A percentile compares a stretch with the other conserved stretches of the same genome.
phyloP scores from a whole-genome alignment of 2,888 invertebrate species.

The Leptopilina syphax region DNA sequence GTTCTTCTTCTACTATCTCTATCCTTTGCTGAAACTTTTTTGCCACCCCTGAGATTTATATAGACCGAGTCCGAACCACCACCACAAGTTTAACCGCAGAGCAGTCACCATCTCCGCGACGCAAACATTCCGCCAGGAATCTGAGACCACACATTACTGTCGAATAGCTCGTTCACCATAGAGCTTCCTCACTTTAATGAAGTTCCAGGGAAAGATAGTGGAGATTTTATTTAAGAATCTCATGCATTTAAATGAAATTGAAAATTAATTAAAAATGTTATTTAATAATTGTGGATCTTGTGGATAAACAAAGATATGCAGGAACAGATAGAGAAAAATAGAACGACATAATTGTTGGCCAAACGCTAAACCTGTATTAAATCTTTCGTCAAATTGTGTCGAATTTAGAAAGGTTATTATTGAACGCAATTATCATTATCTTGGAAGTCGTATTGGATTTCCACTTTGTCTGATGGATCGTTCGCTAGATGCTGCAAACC shows the following conservation, averaged over 20 bases:
- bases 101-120: background rate
- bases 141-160: constrained; percentile 33
- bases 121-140: constrained; percentile 27
- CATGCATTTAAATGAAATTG: background rate
- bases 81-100: constrained; percentile 5
- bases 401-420: too few relatives aligned
- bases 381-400: too few relatives aligned
- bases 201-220: background rate
- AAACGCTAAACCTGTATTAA: too few relatives aligned
- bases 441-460: too few relatives aligned
- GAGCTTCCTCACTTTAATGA: constrained; percentile 1
- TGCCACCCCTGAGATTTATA: constrained; percentile 23
- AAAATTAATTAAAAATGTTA: too few relatives aligned
- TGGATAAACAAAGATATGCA: too few relatives aligned
- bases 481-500: too few relatives aligned
- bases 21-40: background rate
- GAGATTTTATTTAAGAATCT: background rate
- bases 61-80: constrained; percentile 19
- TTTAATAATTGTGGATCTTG: too few relatives aligned
- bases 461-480: too few relatives aligned
- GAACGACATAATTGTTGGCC: too few relatives aligned
- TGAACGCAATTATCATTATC: too few relatives aligned
- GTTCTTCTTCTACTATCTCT: background rate
- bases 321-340: too few relatives aligned
- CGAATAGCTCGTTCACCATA: constrained; percentile 29